phyloP scores from a whole-genome alignment of 2,113 vertebrate genomes.

The Madoqua kirkii region DNA sequence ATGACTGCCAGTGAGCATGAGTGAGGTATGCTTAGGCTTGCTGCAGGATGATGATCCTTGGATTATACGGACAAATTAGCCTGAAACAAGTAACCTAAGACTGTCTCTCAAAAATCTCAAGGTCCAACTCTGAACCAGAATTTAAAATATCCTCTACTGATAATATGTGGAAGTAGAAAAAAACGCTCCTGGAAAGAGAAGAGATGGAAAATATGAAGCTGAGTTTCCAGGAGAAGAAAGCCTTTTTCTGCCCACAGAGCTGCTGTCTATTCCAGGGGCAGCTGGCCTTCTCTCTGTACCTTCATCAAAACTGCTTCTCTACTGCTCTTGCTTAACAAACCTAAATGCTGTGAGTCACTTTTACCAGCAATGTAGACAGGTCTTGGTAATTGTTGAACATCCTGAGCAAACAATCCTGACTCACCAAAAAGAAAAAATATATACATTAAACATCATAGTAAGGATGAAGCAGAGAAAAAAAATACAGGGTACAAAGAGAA shows the following conservation, averaged over 20 bases:
- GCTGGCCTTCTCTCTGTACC: background rate
- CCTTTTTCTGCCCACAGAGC: background rate
- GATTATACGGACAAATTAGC: background rate
- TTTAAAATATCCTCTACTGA: conserved; percentile 3
- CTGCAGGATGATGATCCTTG: background rate
- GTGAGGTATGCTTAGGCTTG: background rate
- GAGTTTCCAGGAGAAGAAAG: background rate
- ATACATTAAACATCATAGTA: background rate
- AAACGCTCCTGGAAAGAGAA: background rate
- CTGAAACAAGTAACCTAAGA: background rate
- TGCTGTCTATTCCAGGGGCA: background rate
- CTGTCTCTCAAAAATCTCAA: background rate
- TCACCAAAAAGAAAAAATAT: background rate
- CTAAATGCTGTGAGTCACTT: background rate
- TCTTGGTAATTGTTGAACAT: background rate
- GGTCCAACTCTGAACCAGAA: background rate
- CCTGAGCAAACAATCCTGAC: background rate
- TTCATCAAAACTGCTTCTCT: background rate
- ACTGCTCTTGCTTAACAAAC: background rate
- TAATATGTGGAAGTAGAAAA: background rate
- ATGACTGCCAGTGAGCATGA: background rate
- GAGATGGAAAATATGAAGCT: background rate
- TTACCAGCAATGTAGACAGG: background rate
- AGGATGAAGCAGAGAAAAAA: background rate
- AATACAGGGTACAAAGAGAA: background rate